Evolutionary conservation across 2,113 vertebrate species (phyloP).

Genomic region (Mohoua ochrocephala): DNA sequence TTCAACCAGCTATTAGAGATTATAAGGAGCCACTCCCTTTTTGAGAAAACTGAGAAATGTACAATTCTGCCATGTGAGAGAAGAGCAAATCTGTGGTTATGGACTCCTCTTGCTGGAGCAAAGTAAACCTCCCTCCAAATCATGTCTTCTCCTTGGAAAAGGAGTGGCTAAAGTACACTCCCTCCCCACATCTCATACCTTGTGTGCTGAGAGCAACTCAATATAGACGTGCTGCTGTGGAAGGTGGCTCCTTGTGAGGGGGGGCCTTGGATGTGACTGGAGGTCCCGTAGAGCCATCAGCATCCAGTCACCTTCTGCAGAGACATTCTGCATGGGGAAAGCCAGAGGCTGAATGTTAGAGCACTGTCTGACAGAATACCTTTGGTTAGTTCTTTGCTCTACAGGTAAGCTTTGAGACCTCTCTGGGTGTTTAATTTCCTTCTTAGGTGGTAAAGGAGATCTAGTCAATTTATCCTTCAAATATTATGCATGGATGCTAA

Average conservation of each 20-base stretch:
- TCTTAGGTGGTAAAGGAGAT: background rate
- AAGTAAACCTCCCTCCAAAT: background rate
- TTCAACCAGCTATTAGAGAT: background rate
- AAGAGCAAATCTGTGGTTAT: background rate
- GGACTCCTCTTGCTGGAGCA: background rate
- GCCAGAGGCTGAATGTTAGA: background rate
- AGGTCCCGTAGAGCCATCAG: background rate
- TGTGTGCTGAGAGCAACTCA: background rate
- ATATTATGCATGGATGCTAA: background rate
- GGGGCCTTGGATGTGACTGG: background rate
- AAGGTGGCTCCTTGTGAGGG: background rate
- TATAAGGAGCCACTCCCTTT: background rate
- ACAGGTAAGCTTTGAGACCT: background rate
- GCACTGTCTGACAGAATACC: background rate
- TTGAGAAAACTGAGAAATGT: background rate
- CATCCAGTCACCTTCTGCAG: background rate
- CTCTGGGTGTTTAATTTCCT: background rate
- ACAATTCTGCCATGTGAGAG: background rate
- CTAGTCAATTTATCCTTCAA: background rate
- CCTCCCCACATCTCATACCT: background rate
- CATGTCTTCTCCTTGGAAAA: background rate
- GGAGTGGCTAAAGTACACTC: background rate
- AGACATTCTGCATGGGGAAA: background rate
- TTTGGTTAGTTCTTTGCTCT: background rate
- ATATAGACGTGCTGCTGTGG: background rate